Base-by-base conservation (phyloP, 2,113 vertebrate genomes). In the Amazona guildingii region DNA sequence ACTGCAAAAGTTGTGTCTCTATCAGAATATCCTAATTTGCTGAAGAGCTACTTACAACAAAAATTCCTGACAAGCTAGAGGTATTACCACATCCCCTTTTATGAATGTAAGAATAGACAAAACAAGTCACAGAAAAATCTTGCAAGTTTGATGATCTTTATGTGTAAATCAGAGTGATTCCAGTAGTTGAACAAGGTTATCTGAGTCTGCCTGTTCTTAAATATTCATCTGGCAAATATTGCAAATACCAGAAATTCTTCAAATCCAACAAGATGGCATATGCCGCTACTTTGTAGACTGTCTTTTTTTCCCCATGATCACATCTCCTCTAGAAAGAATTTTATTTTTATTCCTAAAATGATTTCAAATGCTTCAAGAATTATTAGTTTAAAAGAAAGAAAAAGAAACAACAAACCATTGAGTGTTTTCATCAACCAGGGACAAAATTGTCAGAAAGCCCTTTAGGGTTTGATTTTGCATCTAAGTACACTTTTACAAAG, bases 221-320 rank as follows among this genome's bases (percentile, higher is more conserved):
- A 54, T 63, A 72, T 63, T 57, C 31, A 7, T 24, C 48, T 92
- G 25, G 31, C 17, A 83, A 46, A 55, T 44, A 20, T 62, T 87
- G 39, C 13, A 78, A 88, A 70, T 29, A 73, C 5, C 6, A 92
- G 18, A 72, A 85, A 68, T 33, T 61, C 17, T 94, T 85, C 11
- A 77, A 73, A 66, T 81, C 35, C 20, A 43, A 19, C 4, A 37
- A 15, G 49, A 20, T 23, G 6, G 1, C 15, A 69, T 44, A 79
- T 55, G 17, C 11, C 80, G 10, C 16, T 80, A 23, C 68, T 69
- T 63, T 24, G 33, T n/a, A 66, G 33, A 28, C 7, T 24, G 13
- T 14, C 0, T 1, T 19, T 66, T 46, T 35, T 6, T 7, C 6
- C 2, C 5, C 19, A 2, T 44, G 19, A 31, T 46, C 78, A 9